Percentiles rank a stretch among this genome's conserved stretches.
Evolutionary conservation across 2,113 vertebrate genomes (phyloP).

Genomic region (Gorsachius goisagi): DNA sequence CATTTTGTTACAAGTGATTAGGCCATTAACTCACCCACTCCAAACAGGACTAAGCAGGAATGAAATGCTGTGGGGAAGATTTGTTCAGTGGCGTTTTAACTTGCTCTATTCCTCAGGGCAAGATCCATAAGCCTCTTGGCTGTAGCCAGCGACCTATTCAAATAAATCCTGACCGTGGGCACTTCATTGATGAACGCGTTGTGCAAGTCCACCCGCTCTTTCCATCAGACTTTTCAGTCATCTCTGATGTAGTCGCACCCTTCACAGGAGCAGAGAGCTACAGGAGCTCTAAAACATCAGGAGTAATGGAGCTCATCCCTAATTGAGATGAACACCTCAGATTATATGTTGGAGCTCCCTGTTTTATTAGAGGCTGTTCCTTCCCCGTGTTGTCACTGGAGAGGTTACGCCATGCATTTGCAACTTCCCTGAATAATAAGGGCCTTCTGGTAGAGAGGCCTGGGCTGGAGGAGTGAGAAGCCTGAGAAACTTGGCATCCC

Average conservation of each 20-base stretch:
- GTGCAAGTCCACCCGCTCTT: neutral
- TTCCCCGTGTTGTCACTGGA: neutral
- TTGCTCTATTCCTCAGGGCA: neutral
- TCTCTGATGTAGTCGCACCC: neutral
- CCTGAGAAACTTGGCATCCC: neutral
- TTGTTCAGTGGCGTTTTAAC: neutral
- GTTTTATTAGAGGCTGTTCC: neutral
- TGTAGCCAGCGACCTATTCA: neutral
- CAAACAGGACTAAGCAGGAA: constrained; percentile 6
- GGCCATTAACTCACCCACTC: neutral
- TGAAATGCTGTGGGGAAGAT: neutral
- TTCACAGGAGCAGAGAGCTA: neutral
- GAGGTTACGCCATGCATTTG: neutral
- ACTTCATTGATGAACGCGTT: neutral
- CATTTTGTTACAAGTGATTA: constrained; percentile 12
- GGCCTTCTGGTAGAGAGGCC: neutral
- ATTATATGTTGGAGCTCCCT: neutral
- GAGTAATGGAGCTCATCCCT: neutral
- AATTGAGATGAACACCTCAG: neutral
- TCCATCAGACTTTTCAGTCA: neutral
- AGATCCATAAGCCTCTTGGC: neutral
- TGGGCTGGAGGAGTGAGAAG: neutral
- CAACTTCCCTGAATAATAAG: neutral
- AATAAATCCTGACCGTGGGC: neutral
- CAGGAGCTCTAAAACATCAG: neutral